Evolutionary conservation across 92 coral and sea anemone species (phyloP), one percentile per base, ranked within the genome.

Genomic region (Isaurus tuberculatus): DNA sequence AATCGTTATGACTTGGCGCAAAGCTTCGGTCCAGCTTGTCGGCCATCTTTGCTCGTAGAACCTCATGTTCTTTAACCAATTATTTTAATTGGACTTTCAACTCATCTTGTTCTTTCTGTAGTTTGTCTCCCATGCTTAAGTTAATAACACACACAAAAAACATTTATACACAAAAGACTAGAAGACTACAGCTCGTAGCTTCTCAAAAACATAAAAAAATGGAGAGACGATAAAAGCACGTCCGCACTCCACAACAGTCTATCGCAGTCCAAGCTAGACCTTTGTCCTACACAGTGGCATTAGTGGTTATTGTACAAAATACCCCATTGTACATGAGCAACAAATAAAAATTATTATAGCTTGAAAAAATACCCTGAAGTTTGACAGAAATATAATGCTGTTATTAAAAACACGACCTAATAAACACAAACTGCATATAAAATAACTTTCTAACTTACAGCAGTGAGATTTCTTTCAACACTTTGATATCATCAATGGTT

Each of bases 1-100:
- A 53, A 55, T 70, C 75, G 11, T 70, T 40, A 70, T 70, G 75
- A 26, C 75, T 70, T 19, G 75, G 55, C 75, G 75, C 75, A 26
- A 25, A 70, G 30, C 29, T 70, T 22, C 75, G 51, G 55, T 40
- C 51, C 26, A 70, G 29, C 55, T 70, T 70, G 55, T 70, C 75
- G 29, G 75, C 75, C 55, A 70, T 70, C 75, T 70, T 70, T 70
- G 75, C 20, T 46, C 36, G 79, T 9, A 72, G 37, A 46, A 23
- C 79, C 63, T 72, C 63, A 44, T 72, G 61, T 19, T 72, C 61
- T 48, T 65, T 65, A 32, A 65, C 37, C 9, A 65, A n/a, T 32
- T 65, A 4, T 32, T 65, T 65, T 5, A 65, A 37, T 32, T 65
- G 36, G 13, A 30, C 71, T 65, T 65, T 65, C 71, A 65, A 29